phyloP scores from a whole-genome alignment of 2,797 vertebrate species.

The Notamacropus eugenii region DNA sequence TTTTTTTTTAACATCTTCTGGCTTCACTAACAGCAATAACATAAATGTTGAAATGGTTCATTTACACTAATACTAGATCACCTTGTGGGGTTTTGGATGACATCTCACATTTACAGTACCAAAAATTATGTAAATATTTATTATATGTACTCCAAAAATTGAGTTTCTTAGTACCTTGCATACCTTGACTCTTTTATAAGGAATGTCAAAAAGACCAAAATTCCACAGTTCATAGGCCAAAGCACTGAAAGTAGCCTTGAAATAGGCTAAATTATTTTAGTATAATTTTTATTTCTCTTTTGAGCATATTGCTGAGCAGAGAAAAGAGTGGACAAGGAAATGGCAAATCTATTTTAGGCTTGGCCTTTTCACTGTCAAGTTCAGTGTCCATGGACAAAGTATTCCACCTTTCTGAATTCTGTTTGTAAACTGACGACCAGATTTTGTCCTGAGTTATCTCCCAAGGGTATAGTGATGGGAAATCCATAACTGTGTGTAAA shows the following conservation, averaged over 20 bases:
- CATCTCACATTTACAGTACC: neutral
- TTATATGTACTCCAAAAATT: neutral
- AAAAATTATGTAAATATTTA: neutral
- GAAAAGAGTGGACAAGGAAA: slow-evolving; percentile 9
- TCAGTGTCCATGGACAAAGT: slow-evolving; percentile 56
- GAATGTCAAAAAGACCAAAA: neutral
- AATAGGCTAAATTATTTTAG: slow-evolving; percentile 7
- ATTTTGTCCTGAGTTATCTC: slow-evolving; percentile 8
- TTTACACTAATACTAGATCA: neutral
- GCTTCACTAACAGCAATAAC: neutral
- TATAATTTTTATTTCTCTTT: slow-evolving; percentile 52
- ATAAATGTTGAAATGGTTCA: neutral
- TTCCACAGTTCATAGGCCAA: neutral
- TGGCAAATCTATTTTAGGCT: slow-evolving; percentile 13
- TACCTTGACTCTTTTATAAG: neutral
- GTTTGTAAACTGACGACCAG: slow-evolving; percentile 55
- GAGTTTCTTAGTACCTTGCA: neutral
- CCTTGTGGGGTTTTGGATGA: neutral
- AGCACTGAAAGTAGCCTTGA: neutral
- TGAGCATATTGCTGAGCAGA: neutral
- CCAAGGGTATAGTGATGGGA: neutral
- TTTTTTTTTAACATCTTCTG: neutral
- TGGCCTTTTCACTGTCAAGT: slow-evolving; percentile 45
- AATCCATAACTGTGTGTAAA: neutral
- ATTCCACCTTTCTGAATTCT: slow-evolving; percentile 23